Evolutionary conservation across 1,140 invertebrate species (phyloP), one percentile per base, ranked within the genome.

Genomic region (Drosophila ambigua): DNA sequence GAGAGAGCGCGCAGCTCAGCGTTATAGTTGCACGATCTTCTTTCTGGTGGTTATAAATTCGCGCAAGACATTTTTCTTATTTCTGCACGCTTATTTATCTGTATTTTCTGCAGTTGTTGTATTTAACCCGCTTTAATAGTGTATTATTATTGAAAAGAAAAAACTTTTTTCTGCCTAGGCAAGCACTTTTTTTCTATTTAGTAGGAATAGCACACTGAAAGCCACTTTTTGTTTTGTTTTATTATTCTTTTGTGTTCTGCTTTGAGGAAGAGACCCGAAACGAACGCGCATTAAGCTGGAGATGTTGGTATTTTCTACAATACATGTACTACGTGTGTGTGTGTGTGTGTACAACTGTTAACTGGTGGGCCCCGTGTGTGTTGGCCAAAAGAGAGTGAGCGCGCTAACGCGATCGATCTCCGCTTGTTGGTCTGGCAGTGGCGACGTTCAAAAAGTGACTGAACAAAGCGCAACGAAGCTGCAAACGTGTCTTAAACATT

Each of bases 401-500:
- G 44, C 35, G 31, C 31, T 35, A 20, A 20, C 74, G 63, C 74
- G 64, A 20, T 20, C 20, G 23, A 62, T 74, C 20, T 26, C 54
- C 71, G 68, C 77, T 72, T 72, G 62, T 45, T 73, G 58, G 72
- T 39, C 77, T 79, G 68, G 68, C 67, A 49, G 59, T 77, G 69
- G 62, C 73, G 63, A 79, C 59, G 73, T 73, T 77, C 76, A 59
- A 73, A 73, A 77, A 79, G 77, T 79, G 74, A 79, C 77, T 79
- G 74, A 79, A 79, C 72, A 67, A 76, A 79, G 62, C 77, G 77
- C 77, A 79, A 63, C 73, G 73, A 76, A 77, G 77, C 77, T 79
- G 74, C 73, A 79, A 79, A 79, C 77, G 77, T 79, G 77, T 79
- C 77, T 79, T 79, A 79, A 79, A 77, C 63, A 71, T 54, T 20